Base-by-base conservation (phyloP, 2,113 vertebrate species). In the Ifrita kowaldi region DNA sequence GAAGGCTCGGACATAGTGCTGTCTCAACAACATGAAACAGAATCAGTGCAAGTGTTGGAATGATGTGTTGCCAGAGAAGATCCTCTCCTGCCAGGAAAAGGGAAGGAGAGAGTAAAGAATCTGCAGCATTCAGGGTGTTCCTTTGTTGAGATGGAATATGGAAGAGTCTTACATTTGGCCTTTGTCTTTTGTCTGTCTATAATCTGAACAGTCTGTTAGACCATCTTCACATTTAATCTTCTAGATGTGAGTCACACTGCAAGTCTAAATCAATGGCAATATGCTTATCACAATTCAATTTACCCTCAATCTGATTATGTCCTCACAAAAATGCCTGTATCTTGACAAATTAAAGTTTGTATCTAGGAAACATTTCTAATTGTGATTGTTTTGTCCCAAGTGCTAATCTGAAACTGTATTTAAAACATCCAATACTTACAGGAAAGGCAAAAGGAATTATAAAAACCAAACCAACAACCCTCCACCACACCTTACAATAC, bases 261-360 rank as follows among this genome's bases (percentile, higher is more conserved):
- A 64, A 95, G 74, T 46, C 71, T 65, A 80, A 92, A 83, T 94
- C 87, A 91, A 94, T 92, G 93, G 91, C 93, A 96, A 96, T 46
- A 85, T 8, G 33, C 81, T 96, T 92, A 92, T 46, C 71, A 71
- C 87, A 95, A 95, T 95, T 96, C 90, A 94, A 93, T 97, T 95
- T 62, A 90, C 84, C 80, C 87, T 86, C 65, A n/a, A 96, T 91
- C 57, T 77, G 73, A 91, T 96, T 96, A 93, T 46, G 47, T 71
- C 60, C 69, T 94, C 67, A 74, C 60, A 74, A 79, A 94, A 78
- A 81, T 63, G 59, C 76, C 71, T 81, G 73, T 39, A 82, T 80
- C 80, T 77, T 79, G 74, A 96, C 84, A 95, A 93, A 84, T 67
- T 53, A 64, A 91, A 90, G 63, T 28, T 44, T 63, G 69, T 84